These are phyloP conservation scores for Sitophilus oryzae DNA, from an alignment of 1,140 invertebrate species.

Conservation along the genomic window DNA sequence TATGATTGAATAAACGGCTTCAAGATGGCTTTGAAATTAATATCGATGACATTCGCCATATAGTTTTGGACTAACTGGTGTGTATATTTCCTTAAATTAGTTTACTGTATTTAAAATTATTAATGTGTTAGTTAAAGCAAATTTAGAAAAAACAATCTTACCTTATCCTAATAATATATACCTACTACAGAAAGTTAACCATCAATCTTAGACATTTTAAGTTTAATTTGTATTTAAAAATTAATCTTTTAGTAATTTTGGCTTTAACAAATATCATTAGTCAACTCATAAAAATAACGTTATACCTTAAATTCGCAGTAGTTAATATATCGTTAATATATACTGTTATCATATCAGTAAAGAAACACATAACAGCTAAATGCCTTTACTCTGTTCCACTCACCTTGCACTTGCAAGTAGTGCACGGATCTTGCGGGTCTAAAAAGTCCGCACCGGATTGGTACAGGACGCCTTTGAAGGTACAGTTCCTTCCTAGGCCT, in stretches of 20 bases:
- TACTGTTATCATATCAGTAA: neutral
- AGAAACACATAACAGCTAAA: neutral
- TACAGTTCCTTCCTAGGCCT: constrained; percentile 48
- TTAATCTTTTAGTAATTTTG: neutral
- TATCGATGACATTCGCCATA: too few species aligned
- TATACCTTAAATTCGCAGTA: constrained; percentile 5
- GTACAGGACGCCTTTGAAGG: constrained; percentile 54
- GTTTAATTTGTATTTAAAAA: too few species aligned
- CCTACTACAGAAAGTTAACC: too few species aligned
- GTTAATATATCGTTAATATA: neutral
- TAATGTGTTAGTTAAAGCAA: too few species aligned
- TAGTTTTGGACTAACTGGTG: too few species aligned
- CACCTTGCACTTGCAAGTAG: constrained; percentile 73
- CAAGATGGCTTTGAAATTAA: too few species aligned
- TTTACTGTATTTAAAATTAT: too few species aligned
- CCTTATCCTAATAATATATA: too few species aligned
- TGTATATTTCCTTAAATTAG: too few species aligned
- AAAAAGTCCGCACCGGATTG: constrained; percentile 54
- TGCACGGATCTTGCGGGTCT: constrained; percentile 61
- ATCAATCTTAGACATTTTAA: too few species aligned
- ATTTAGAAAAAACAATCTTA: too few species aligned
- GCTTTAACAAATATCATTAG: constrained; percentile 5
- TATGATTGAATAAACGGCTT: too few species aligned
- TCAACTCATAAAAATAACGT: neutral
- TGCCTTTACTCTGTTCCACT: constrained; percentile 8